Conservation (phyloP, 2,113 vertebrate genomes). For the Bos taurus region DNA sequence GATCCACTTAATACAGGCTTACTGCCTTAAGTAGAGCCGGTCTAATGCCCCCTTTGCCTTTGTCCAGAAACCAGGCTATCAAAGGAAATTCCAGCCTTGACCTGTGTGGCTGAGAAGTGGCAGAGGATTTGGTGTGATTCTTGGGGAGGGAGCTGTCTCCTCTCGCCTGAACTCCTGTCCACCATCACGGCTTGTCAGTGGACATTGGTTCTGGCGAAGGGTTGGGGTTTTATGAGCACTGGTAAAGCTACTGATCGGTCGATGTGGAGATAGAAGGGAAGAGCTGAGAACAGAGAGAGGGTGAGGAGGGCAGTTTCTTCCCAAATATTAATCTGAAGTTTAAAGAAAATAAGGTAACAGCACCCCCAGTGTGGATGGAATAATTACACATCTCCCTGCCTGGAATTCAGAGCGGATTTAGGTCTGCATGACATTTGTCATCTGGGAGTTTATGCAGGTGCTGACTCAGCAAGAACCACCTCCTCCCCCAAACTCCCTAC, state of each 20-base stretch:
- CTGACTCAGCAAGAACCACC: background rate
- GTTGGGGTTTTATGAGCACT: background rate
- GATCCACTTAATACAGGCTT: background rate
- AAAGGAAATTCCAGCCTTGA: background rate
- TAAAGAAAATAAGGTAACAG: background rate
- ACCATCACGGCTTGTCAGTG: background rate
- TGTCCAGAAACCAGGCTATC: background rate
- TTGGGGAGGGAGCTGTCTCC: background rate
- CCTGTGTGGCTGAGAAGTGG: background rate
- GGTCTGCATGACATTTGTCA: background rate
- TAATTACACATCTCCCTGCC: background rate
- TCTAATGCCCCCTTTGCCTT: background rate
- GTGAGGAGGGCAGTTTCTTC: background rate
- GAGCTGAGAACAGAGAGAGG: background rate
- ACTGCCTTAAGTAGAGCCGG: rapidly evolving
- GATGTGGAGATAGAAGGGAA: background rate
- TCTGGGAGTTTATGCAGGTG: background rate
- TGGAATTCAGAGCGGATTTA: background rate
- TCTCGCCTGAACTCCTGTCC: background rate
- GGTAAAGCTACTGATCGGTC: background rate
- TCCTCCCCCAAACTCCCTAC: background rate
- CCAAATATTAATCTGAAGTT: slow-evolving; percentile 1
- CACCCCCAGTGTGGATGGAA: background rate
- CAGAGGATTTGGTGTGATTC: background rate
- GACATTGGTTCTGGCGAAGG: background rate